Percentiles rank a stretch among this genome's conserved stretches.
These are phyloP conservation scores for Pseudoatta argentina DNA, from an alignment of 1,140 invertebrate genomes.

Conservation along the genomic window DNA sequence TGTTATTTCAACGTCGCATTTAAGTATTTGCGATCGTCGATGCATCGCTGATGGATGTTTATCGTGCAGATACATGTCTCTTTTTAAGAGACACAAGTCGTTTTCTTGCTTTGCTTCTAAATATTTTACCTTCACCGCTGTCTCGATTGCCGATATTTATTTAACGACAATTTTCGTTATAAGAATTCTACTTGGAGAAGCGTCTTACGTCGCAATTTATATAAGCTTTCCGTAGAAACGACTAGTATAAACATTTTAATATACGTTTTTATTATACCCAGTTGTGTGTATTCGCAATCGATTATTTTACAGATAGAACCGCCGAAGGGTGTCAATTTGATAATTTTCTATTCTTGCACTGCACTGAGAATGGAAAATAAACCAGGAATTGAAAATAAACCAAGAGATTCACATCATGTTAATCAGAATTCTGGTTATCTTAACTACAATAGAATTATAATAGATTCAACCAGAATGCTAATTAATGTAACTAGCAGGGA, in stretches of 20 bases:
- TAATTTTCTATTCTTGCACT: too few species aligned
- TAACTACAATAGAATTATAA: too few species aligned
- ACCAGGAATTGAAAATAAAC: too few species aligned
- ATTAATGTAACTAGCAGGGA: too few species aligned
- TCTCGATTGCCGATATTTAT: constrained; percentile 2
- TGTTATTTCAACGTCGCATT: constrained; percentile 19
- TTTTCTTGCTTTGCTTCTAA: constrained; percentile 3
- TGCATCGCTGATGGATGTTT: constrained; percentile 14
- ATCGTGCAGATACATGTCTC: background rate
- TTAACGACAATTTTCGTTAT: background rate
- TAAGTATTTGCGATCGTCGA: constrained; percentile 37
- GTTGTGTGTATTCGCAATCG: background rate
- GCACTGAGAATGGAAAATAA: too few species aligned
- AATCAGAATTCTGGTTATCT: too few species aligned
- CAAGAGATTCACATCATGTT: too few species aligned
- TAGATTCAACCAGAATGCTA: too few species aligned
- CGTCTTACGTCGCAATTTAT: background rate
- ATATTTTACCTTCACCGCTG: background rate
- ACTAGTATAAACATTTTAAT: background rate
- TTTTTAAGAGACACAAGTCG: background rate
- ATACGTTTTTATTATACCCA: background rate
- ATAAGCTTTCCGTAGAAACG: background rate
- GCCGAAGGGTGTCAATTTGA: too few species aligned
- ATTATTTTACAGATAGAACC: background rate
- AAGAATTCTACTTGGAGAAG: background rate